Evolutionary conservation across 2,797 vertebrate species (phyloP), one percentile per base, ranked within the genome.

Genomic region (Gephyroberyx darwinii): DNA sequence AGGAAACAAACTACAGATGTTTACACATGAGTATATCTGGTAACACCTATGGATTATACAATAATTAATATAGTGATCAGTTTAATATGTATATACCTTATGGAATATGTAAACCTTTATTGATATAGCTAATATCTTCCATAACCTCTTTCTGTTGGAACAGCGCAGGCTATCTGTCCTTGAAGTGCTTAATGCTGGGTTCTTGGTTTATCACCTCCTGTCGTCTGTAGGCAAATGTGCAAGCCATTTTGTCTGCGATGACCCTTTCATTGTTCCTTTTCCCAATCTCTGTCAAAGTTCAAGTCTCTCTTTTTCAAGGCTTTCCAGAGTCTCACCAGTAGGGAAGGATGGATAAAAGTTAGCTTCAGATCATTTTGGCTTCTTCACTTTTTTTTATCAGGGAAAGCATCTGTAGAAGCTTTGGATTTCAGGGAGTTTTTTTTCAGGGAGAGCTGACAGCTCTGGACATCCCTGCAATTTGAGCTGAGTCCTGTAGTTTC

Each of bases 151-250:
- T 74, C 63, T 79, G 69, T 60, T 33, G 14, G 69, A 77, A 80
- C 22, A 82, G 59, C 22, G 56, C 71, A 64, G 71, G 71, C 68
- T 69, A 70, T 73, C 60, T 66, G 50, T 73, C 71, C 31, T 58
- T 78, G 39, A 83, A 78, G 43, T 81, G 69, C 51, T 80, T 9
- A 37, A 81, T 77, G 16, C 43, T 63, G n/a, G 72, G 75, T 81
- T 75, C 80, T 75, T 81, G 63, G 52, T 79, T 79, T 8, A 77
- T 75, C 56, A 83, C 78, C 63, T 81, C 77, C 13, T 83, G 77
- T 51, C 55, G 8, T 62, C 78, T 76, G 74, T 75, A 75, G 68
- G 64, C 68, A 82, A 80, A 80, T 0, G 47, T 77, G n/a, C 4
- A 0, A 71, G 72, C 70, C 66, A 81, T 84, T 78, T 80, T 86